Percentiles rank a stretch among this genome's conserved stretches.
These are phyloP conservation scores for Steinernema hermaphroditum DNA, from an alignment of 2,888 invertebrate species.

Conservation along the genomic window DNA sequence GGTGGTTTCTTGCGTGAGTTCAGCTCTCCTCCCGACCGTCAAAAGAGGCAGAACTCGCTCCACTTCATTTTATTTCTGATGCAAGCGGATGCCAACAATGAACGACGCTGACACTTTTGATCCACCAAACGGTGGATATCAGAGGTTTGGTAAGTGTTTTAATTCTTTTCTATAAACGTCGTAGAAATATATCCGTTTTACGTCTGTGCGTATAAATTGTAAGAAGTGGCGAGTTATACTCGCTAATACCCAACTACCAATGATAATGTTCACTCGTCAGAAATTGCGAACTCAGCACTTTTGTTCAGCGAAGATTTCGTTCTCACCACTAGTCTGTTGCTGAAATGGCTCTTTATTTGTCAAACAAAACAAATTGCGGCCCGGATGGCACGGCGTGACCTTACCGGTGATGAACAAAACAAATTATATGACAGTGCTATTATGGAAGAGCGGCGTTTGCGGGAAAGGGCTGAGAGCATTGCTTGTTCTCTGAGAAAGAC, in stretches of 20 bases:
- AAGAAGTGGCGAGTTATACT: too few relatives aligned
- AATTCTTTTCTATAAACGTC: not conserved
- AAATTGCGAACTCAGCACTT: not conserved
- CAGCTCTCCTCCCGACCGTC: not conserved
- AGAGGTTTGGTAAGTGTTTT: not conserved
- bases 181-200: too few relatives aligned
- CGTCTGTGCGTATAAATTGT: too few relatives aligned
- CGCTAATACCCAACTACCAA: too few relatives aligned
- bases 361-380: slow-evolving; percentile 20
- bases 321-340: not conserved
- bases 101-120: not conserved
- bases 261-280: not conserved
- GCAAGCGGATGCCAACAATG: not conserved
- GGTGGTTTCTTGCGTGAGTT: not conserved
- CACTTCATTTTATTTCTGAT: not conserved
- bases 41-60: too few relatives aligned
- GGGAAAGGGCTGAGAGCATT: too few relatives aligned
- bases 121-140: not conserved
- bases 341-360: not conserved
- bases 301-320: not conserved
- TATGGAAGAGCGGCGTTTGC: too few relatives aligned
- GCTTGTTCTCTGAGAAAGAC: too few relatives aligned
- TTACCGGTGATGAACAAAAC: not conserved
- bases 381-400: slow-evolving; percentile 11
- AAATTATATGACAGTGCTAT: not conserved